A percentile compares a stretch with the other conserved stretches of the same genome.
Conservation (phyloP, 2,888 invertebrate genomes). For the Thumatha senex region DNA sequence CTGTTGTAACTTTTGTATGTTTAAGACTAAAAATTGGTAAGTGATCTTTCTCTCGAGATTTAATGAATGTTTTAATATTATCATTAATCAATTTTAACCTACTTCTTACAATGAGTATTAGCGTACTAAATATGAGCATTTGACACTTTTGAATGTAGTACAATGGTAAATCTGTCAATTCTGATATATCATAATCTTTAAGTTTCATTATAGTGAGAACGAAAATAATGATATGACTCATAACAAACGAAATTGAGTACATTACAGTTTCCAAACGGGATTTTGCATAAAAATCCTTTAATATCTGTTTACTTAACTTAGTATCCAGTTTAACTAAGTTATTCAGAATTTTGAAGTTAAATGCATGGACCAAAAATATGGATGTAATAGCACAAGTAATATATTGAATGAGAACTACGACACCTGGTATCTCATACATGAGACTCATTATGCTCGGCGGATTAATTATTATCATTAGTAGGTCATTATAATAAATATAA, state of each 20-base stretch:
- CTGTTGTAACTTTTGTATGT: constrained; percentile 24
- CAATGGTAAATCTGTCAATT: constrained; percentile 31
- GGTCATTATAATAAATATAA: constrained; percentile 20
- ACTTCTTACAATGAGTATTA: constrained; percentile 46
- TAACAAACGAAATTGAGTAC: constrained; percentile 24
- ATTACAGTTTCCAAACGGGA: constrained; percentile 27
- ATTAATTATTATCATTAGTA: constrained; percentile 13
- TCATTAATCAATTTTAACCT: constrained; percentile 52
- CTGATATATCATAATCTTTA: constrained; percentile 13
- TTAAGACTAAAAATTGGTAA: constrained; percentile 38
- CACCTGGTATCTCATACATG: constrained; percentile 40
- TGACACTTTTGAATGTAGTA: constrained; percentile 52
- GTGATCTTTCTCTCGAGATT: constrained; percentile 36
- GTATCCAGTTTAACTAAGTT: constrained; percentile 45
- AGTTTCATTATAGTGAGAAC: constrained; percentile 32
- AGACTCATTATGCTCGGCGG: constrained; percentile 24
- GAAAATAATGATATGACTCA: constrained; percentile 31
- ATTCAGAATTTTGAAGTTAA: constrained; percentile 40
- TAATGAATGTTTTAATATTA: constrained; percentile 45
- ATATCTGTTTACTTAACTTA: constrained; percentile 31
- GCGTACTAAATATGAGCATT: constrained; percentile 48
- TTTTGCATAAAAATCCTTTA: constrained; percentile 38
- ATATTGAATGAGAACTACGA: constrained; percentile 46
- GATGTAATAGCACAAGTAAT: constrained; percentile 35
- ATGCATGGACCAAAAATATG: constrained; percentile 36